Evolutionary conservation across 2,888 invertebrate genomes (phyloP), one percentile per base, ranked within the genome.

Genomic region (Chymomyza amoena): DNA sequence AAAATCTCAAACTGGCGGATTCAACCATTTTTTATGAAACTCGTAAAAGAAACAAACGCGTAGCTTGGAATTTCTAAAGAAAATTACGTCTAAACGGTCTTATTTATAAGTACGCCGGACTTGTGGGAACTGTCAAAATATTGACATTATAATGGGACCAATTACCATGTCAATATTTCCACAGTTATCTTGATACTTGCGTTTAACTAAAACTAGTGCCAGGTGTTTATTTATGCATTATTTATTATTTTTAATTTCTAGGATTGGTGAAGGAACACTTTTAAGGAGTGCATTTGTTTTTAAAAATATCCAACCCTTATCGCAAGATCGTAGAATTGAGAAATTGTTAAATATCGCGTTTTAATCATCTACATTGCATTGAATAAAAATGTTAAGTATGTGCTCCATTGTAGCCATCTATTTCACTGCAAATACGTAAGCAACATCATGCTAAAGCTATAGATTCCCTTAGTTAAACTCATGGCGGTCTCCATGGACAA

Each of bases 401-500:
- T n/a, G n/a, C n/a, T n/a, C n/a, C n/a, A n/a, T n/a, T n/a, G n/a
- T n/a, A n/a, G n/a, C n/a, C n/a, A n/a, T n/a, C n/a, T n/a, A n/a
- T n/a, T 20, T 28, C 52, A 66, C 54, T 72, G 65, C 9, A 39
- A 56, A 13, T 60, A 52, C 1, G 59, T 67, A 51, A 70, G 39
- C 45, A 81, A 57, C 57, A 81, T 45, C 79, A 78, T 81, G 61
- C 15, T 28, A 20, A 70, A 64, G 25, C 75, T 79, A 51, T 79
- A 78, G 56, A 75, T 66, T 4, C 75, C 64, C 67, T 79, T 82
- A 6, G 76, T 74, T 10, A 81, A 61, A 20, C 76, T 70, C 60
- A 83, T 7, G 5, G 79, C 88, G 0, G 82, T 80, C 10, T 36
- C 75, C 66, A 85, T 69, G 2, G 79, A 81, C 28, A 87, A 60